Evolutionary conservation across 1,140 invertebrate genomes (phyloP), one percentile per base, ranked within the genome.

Genomic region (Diprion similis): DNA sequence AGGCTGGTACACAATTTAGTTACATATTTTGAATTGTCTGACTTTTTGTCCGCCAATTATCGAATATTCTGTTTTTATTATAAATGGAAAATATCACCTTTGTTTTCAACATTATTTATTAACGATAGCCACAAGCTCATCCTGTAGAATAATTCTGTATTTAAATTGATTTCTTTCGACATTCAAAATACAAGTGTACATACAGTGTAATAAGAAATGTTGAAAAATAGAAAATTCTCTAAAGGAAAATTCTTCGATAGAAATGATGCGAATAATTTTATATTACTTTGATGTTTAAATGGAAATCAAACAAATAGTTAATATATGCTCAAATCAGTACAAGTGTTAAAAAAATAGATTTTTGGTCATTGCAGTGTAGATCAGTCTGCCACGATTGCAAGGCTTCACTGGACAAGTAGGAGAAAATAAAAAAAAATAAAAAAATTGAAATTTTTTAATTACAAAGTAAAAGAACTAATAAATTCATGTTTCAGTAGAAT

Each of bases 311-410:
- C 59, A 3, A 18, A 65, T 15, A n/a, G 15, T 18, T 3, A 7
- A 65, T 15, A 15, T 18, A n/a, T 18, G 15, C 18, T 65, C 6
- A 68, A 19, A 7, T 15, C 13, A 15, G 19, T 15, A 19, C 18
- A 19, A 68, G 4, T 19, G 13, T 24, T 19, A 45, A 69, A 73
- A 73, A 70, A 47, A 70, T 19, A 37, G n/a, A 13, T 10, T 73
- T 68, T 64, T 65, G 65, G 46, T 70, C 37, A 68, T 73, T 19
- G 65, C 72, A 65, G 72, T 68, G 72, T 73, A 73, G 72, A 51
- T 69, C 46, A 67, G 72, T 37, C 45, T 73, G 45, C 10, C 72
- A 67, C 68, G 45, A n/a, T 73, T 66, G 46, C 19, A 72, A 64
- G 10, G 37, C 64, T 67, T 70, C 72, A 73, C 72, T 73, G 68